A percentile compares a stretch with the other conserved stretches of the same genome.
Conservation (phyloP, 1,140 invertebrate species). For the Agrilus planipennis region DNA sequence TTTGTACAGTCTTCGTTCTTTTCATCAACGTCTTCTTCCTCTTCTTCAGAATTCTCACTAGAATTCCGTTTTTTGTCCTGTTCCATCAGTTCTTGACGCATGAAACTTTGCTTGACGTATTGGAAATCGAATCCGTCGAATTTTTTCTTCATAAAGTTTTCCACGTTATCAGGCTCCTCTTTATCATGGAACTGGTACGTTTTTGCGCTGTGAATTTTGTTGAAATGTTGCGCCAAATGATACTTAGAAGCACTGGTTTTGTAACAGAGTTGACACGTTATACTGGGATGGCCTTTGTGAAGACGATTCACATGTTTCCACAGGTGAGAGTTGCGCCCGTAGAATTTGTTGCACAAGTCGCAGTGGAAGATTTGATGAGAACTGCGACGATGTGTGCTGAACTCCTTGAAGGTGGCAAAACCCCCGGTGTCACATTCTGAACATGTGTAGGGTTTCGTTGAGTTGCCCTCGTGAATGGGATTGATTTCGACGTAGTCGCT, state of each 20-base stretch:
- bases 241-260: slow-evolving; percentile 48
- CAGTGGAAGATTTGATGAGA: slow-evolving; percentile 46
- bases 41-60: slow-evolving; percentile 6
- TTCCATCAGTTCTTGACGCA: slow-evolving; percentile 21
- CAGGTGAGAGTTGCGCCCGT: slow-evolving; percentile 46
- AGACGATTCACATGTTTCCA: slow-evolving; percentile 53
- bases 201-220: slow-evolving; percentile 43
- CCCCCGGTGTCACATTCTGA: slow-evolving; percentile 26
- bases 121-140: slow-evolving; percentile 24
- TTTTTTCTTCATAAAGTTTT: slow-evolving; percentile 25
- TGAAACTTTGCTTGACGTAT: slow-evolving; percentile 24
- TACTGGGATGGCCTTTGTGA: slow-evolving; percentile 47
- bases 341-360: slow-evolving; percentile 50
- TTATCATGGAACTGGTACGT: no score
- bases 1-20: slow-evolving; percentile 4
- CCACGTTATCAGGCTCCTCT: slow-evolving; percentile 11
- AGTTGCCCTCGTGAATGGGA: slow-evolving; percentile 32
- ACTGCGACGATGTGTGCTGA: slow-evolving; percentile 42
- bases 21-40: slow-evolving; percentile 8
- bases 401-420: slow-evolving; percentile 37
- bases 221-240: slow-evolving; percentile 44
- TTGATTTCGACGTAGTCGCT: slow-evolving; percentile 41
- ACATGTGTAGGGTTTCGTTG: slow-evolving; percentile 26
- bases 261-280: slow-evolving; percentile 46
- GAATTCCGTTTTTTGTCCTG: slow-evolving; percentile 7